Base-by-base conservation (phyloP, 2,888 invertebrate genomes). In the Melinaea marsaeus region DNA sequence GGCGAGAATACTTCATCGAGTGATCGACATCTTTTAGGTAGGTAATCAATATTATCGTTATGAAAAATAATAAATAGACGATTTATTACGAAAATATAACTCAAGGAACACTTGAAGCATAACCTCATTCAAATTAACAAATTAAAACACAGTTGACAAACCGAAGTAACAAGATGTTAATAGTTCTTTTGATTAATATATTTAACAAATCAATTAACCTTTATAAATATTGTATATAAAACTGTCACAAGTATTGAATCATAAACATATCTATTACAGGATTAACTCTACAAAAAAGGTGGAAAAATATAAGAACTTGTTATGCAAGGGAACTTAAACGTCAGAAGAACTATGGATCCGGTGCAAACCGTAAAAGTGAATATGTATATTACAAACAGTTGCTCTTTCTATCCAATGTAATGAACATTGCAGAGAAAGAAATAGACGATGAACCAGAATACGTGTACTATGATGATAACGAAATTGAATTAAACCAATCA, bases 271-370 rank as follows among this genome's bases (percentile, higher is more conserved):
- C 3, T 54, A 55, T 55, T 47, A 58, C 65, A 68, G 67, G 45
- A 9, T 48, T 57, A 32, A 60, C 65, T 58, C 64, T 73, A 55
- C 69, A 71, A 59, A 74, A 72, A 62, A 70, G 67, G 61, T 74
- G 71, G 74, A 70, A 72, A 66, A 71, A 70, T 57, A 69, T 75
- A 46, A 66, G 71, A 63, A 62, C 62, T 48, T 72, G 73, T 64
- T 72, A 65, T 51, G 67, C 67, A 48, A 68, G 71, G 58, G 71
- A 71, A 67, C 64, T 68, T 13, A 72, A 68, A 56, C 64, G 70
- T 37, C 68, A 73, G 69, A 72, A 66, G 63, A 62, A 67, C 59
- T 65, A 62, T 54, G 65, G 65, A 2, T 35, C 65, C 0, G 65
- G 60, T 9, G 13, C 48, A 1, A 55, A 58, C 3, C 62, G 62